Evolutionary conservation across 2,888 invertebrate species (phyloP), one percentile per base, ranked within the genome.

Genomic region (Oxyteleia sp.): DNA sequence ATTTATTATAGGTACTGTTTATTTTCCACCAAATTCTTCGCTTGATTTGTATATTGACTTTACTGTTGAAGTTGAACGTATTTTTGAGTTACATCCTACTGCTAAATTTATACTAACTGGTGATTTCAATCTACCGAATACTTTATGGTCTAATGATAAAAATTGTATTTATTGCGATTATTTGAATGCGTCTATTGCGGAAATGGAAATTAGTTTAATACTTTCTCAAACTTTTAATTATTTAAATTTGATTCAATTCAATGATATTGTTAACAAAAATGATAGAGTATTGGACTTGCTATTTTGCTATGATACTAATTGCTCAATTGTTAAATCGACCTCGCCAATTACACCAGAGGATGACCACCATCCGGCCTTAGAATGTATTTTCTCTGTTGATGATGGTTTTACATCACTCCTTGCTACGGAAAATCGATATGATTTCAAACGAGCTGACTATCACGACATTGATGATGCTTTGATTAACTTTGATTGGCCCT

Each of bases 101-200:
- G 11, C 53, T n/a, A 16, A 68, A 29, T 68, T 53, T 53, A 5
- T 53, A 35, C 13, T 53, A n/a, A 29, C 53, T n/a, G 68, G 68
- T 2, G 69, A 69, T 41, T 69, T 23, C 26, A 66, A 66, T 66
- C 18, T 66, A 1, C 16, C 51, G 2, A 8, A 26, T 1, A 11
- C 53, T 0, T 15, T 5, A 16, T 64, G 51, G 51, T 10, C 26
- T 5, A 38, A 49, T 20, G 29, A 41, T 23, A 8, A 8, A 7
- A 1, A 1, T 32, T 4, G 10, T 7, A 8, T 32, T 4, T 1
- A 1, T 7, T 32, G 32, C 10, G 8, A 8, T 1, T 32, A 7
- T 32, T 7, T 32, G 8, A 32, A 4, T 8, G 10, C 5, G 3
- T 32, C 32, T 3, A 32, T 7, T 8, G 8, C 1, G 1, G 32